Base-by-base conservation (phyloP, 1,140 invertebrate genomes). In the Bombus sylvicola region DNA sequence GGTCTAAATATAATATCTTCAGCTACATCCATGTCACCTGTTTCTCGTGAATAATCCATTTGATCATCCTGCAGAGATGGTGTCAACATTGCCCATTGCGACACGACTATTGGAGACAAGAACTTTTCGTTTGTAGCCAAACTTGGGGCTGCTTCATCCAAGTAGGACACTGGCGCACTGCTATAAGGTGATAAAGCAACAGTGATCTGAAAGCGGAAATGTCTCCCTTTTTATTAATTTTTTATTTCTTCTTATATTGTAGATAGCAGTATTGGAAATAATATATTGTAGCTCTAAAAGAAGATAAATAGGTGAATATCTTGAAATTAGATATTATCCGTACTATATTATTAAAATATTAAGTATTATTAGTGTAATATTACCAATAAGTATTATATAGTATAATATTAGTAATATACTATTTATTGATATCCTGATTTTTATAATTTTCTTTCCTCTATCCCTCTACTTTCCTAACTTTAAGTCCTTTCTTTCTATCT, bases 1-100 rank as follows among this genome's bases (percentile, higher is more conserved):
- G 94, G 94, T 18, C 94, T 91, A 79, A 95, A 95, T 34, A 95
- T 91, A 13, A 95, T 94, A 69, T 95, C 93, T 73, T 94, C 94
- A 3, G 94, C 94, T 15, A 92, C 92, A 22, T 94, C 93, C 94
- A 95, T 93, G 73, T 95, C 93, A n/a, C 91, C 69, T 34, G 72
- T 59, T 62, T 81, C 34, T 41, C 37, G 47, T 1, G 76, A 37
- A 43, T 89, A 76, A 15, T 83, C 76, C 22, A 25, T 47, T 22
- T 12, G 31, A 3, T 80, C 68, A 34, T 86, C 57, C 64, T 68
- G 31, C 41, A 86, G 25, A 4, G 47, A 15, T 28, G 81, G 64
- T 18, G 25, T 53, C 1, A 85, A 25, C 28, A 80, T 62, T 4
- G 37, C 31, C 83, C 83, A 85, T 5, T 43, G 53, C 18, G 76